Base-by-base conservation (phyloP, 2,888 invertebrate species). In the Habrosyne pyritoides region DNA sequence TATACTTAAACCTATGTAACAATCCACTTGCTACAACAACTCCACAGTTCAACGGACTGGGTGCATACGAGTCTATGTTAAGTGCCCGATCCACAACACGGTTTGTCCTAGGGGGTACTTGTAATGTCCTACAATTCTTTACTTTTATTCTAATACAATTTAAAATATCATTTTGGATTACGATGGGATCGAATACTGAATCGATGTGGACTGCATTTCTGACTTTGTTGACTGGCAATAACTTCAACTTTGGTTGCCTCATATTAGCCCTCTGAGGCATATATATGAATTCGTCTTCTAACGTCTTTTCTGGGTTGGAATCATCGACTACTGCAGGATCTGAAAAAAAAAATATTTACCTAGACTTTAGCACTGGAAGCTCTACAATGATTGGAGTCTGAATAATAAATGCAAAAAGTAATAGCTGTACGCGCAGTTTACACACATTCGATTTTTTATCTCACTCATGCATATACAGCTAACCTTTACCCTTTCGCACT, bases 1-100 rank as follows among this genome's bases (percentile, higher is more conserved):
- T 90, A 76, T 86, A 92, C 73, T 78, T 90, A 83, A 93, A 93
- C 58, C 91, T 86, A 71, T 87, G 80, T 47, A 93, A 73, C 2
- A 86, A 62, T 26, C 91, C 91, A 53, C 84, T 84, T 0, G 90
- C 91, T 0, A 87, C 75, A 0, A 86, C 73, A 0, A 84, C 84
- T 8, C 77, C 77, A 1, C 53, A 63, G 14, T 48, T 10, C 49
- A 54, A 58, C 54, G 57, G 65, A 33, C 58, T 60, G 4, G 52
- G 21, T 10, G 47, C 49, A 47, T 57, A 67, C 56, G 64, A 62
- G 57, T 59, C n/a, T 0, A 33, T 67, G 57, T 57, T n/a, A n/a
- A n/a, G 69, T 70, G 56, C 69, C 69, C 10, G 64, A 63, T 33
- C 66, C 28, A 52, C 56, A 52, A 47, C 55, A 18, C 54, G 63